Conservation (phyloP, 2,113 vertebrate species). For the Lathamus discolor region DNA sequence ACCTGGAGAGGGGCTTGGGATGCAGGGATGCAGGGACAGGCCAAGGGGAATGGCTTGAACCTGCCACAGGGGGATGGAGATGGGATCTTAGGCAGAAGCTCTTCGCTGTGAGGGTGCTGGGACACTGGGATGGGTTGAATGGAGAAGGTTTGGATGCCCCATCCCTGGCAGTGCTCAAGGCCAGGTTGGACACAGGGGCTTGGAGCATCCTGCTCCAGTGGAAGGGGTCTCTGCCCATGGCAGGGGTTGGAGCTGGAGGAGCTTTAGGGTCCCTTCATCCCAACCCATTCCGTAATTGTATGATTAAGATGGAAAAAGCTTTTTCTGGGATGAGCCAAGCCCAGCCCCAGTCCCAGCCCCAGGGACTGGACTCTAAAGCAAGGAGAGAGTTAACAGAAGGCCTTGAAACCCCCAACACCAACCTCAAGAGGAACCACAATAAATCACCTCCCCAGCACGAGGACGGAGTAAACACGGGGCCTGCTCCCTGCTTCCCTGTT, state of each 20-base stretch:
- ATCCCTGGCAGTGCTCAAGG: fast-evolving
- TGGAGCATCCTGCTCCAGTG: no score
- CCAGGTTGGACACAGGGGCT: no score
- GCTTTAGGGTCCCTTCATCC: background rate
- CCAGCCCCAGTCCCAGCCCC: background rate
- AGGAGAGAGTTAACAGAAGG: background rate
- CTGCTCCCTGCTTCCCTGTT: constrained; percentile 52
- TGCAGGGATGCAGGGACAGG: no score
- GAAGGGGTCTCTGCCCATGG: no score
- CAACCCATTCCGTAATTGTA: background rate
- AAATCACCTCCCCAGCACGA: background rate
- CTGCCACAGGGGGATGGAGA: no score
- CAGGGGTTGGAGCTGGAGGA: no score
- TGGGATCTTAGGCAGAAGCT: no score
- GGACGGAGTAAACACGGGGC: background rate
- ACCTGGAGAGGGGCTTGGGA: no score
- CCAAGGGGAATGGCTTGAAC: no score
- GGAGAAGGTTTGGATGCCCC: no score
- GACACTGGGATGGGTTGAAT: no score
- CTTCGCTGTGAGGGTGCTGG: no score
- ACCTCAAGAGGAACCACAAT: background rate
- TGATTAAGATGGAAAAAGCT: background rate
- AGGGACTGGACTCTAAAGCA: background rate
- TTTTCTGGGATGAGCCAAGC: background rate
- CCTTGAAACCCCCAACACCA: background rate